phyloP scores from a whole-genome alignment of 2,888 invertebrate species.

The Dynastes hyllus region DNA sequence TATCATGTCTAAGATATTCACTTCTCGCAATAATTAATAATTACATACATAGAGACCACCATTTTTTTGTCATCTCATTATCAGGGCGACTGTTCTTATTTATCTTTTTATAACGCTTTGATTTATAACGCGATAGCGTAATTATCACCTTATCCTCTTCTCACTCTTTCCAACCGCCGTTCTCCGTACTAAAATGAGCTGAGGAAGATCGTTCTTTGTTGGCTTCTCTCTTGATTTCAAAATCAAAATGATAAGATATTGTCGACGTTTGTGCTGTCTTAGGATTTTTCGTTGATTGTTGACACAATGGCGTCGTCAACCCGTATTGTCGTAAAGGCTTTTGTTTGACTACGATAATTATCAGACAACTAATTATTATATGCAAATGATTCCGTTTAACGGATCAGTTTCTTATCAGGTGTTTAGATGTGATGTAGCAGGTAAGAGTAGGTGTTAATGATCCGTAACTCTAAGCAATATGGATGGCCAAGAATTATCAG shows the following conservation, averaged over 20 bases:
- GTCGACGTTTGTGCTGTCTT: conserved; percentile 24
- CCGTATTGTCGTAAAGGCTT: conserved; percentile 31
- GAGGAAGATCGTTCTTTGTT: not conserved
- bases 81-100: conserved; percentile 6
- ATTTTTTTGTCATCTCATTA: conserved; percentile 21
- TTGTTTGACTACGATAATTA: conserved; percentile 44
- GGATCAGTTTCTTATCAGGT: conserved; percentile 39
- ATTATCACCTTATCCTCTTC: not conserved
- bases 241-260: conserved; percentile 35
- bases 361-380: conserved; percentile 32
- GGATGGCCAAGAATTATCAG: conserved; percentile 19
- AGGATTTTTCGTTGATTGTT: conserved; percentile 36
- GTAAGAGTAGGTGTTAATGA: not conserved
- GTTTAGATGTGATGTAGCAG: conserved; percentile 13
- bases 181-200: not conserved
- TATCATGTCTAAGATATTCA: no score
- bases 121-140: conserved; percentile 14
- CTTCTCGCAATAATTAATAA: conserved; percentile 7
- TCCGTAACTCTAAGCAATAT: not conserved
- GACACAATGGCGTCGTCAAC: conserved; percentile 36
- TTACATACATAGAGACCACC: not conserved
- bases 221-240: conserved; percentile 33
- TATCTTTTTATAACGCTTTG: conserved; percentile 3
- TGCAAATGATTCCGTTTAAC: conserved; percentile 23
- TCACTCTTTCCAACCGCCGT: conserved; percentile 7